phyloP scores from a whole-genome alignment of 2,113 vertebrate species.

The Pleuronectes platessa region DNA sequence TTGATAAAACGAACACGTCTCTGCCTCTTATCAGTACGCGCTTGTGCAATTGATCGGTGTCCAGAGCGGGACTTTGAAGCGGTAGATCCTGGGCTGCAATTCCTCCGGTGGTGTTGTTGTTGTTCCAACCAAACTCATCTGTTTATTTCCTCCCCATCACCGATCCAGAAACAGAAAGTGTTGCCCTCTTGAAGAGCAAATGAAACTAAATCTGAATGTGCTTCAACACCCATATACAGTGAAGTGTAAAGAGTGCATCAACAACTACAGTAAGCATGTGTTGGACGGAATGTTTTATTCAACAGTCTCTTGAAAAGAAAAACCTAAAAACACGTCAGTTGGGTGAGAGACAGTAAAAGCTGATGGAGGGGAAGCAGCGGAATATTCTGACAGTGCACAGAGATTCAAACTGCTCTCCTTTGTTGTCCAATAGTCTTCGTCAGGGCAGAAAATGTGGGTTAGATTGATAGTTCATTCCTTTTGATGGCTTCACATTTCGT shows the following conservation, averaged over 20 bases:
- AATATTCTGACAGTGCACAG: neutral
- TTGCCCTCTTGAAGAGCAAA: neutral
- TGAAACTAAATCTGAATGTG: neutral
- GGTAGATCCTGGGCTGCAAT: too few relatives aligned
- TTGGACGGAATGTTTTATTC: slow-evolving; percentile 62
- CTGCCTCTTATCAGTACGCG: too few relatives aligned
- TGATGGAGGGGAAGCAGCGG: neutral
- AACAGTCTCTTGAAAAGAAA: slow-evolving; percentile 34
- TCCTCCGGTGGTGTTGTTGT: too few relatives aligned
- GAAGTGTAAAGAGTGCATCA: slow-evolving; percentile 11
- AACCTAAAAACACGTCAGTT: slow-evolving; percentile 27
- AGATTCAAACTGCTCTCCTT: too few relatives aligned
- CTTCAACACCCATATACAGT: neutral
- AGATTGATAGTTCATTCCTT: too few relatives aligned
- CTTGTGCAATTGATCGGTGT: too few relatives aligned
- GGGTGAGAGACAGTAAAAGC: neutral
- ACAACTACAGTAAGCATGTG: neutral
- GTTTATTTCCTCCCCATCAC: neutral
- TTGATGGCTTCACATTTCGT: too few relatives aligned
- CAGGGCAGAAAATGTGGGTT: too few relatives aligned
- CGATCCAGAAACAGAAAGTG: neutral
- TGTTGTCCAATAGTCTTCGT: too few relatives aligned
- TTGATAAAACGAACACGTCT: too few relatives aligned
- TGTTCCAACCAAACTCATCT: too few relatives aligned
- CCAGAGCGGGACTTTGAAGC: too few relatives aligned